Conservation (phyloP, 1,140 invertebrate species). For the Heliconius hewitsoni region DNA sequence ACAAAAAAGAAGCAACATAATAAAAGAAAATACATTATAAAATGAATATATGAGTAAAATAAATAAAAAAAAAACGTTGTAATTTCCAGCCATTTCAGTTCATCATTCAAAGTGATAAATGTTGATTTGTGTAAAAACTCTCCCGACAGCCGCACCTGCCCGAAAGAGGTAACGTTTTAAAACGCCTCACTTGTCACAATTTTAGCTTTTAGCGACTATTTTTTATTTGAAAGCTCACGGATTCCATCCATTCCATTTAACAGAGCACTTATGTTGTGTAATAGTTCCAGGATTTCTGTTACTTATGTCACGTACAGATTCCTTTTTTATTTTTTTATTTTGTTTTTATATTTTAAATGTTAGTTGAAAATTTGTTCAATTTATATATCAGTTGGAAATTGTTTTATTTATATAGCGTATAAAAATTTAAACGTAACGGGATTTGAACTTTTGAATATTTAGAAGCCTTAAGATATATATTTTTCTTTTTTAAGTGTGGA, state of each 20-base stretch:
- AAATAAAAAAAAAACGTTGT: neutral
- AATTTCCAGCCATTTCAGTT: neutral
- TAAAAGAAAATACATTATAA: too few species aligned
- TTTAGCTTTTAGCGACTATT: constrained; percentile 17
- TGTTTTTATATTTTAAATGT: neutral
- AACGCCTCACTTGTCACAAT: constrained; percentile 18
- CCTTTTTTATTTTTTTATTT: neutral
- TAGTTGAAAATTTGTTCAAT: neutral
- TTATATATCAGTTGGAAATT: too few species aligned
- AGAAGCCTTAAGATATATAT: neutral
- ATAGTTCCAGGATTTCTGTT: neutral
- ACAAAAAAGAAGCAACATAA: too few species aligned
- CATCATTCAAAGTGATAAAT: constrained; percentile 22
- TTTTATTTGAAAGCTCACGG: constrained; percentile 14
- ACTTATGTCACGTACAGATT: neutral
- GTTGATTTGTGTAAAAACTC: constrained; percentile 21
- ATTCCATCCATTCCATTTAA: constrained; percentile 11
- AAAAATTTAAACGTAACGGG: too few species aligned
- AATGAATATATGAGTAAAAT: too few species aligned
- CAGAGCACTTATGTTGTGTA: constrained; percentile 7
- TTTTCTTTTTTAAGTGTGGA: too few species aligned
- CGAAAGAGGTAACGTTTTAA: constrained; percentile 20
- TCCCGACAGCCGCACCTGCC: constrained; percentile 19
- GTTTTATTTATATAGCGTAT: too few species aligned
- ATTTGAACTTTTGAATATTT: neutral